Evolutionary conservation across 2,113 vertebrate genomes (phyloP).

Genomic region (Gila orcuttii): DNA sequence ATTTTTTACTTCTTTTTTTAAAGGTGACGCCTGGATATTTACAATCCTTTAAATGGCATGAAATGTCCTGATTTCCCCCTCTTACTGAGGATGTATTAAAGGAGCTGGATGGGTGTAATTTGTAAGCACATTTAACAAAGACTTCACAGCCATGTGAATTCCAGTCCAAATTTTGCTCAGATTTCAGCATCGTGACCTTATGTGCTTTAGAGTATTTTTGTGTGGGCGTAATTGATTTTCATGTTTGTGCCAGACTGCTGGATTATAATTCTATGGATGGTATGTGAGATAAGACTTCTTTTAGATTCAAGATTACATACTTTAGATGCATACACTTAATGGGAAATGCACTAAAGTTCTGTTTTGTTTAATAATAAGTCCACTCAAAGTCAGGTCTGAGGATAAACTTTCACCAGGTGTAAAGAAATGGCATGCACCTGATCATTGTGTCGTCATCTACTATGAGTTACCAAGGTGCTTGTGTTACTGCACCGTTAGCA

Average conservation of each 20-base stretch:
- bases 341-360: not conserved
- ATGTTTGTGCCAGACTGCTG: not conserved
- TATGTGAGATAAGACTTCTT: not conserved
- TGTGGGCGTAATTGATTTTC: slow-evolving; percentile 24
- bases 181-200: not conserved
- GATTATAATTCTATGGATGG: not conserved
- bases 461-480: slow-evolving; percentile 83
- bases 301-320: not conserved
- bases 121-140: not conserved
- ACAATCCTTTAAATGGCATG: not conserved
- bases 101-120: not conserved
- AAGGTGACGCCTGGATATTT: not conserved
- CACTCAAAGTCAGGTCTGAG: too few species aligned
- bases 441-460: slow-evolving; percentile 80
- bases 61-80: not conserved
- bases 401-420: too few species aligned
- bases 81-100: not conserved
- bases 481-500: slow-evolving; percentile 73
- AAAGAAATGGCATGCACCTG: too few species aligned
- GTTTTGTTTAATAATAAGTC: slow-evolving; percentile 5
- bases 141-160: not conserved
- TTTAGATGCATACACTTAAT: not conserved
- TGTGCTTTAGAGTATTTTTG: slow-evolving; percentile 7
- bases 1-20: not conserved
- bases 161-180: not conserved